phyloP scores from a whole-genome alignment of 2,113 vertebrate genomes.

The Daphoenositta chrysoptera region DNA sequence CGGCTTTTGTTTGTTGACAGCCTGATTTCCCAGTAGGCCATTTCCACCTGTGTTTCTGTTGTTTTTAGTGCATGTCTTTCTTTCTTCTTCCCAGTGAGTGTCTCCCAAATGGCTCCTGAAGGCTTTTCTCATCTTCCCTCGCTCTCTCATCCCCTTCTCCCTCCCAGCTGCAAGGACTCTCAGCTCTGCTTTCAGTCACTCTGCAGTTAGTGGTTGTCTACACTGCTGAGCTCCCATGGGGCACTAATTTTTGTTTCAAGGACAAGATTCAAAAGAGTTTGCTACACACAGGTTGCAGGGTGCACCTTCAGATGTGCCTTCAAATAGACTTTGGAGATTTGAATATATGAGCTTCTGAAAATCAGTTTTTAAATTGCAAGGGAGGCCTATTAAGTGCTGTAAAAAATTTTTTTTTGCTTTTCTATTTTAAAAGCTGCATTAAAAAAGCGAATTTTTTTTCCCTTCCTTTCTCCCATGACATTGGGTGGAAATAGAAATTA shows the following conservation, averaged over 20 bases:
- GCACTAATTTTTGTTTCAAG: conserved; percentile 77
- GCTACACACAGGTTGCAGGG: conserved; percentile 77
- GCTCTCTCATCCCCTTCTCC: conserved; percentile 78
- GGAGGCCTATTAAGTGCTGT: conserved; percentile 76
- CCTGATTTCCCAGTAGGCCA: conserved; percentile 81
- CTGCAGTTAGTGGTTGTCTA: conserved; percentile 77
- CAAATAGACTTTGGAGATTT: conserved; percentile 77
- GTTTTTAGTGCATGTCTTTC: conserved; percentile 74
- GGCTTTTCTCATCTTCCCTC: conserved; percentile 81
- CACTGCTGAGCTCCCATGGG: conserved; percentile 74
- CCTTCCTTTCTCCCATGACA: conserved; percentile 54
- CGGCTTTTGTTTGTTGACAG: conserved; percentile 84
- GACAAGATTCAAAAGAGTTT: conserved; percentile 79
- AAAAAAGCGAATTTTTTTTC: not conserved
- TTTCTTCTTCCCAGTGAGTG: conserved; percentile 72
- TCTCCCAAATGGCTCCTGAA: conserved; percentile 79
- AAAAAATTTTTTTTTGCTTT: conserved; percentile 40
- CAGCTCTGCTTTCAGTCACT: conserved; percentile 73
- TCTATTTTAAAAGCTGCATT: conserved; percentile 66
- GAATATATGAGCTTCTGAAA: conserved; percentile 76
- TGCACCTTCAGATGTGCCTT: conserved; percentile 77
- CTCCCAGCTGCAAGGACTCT: conserved; percentile 77
- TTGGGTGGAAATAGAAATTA: conserved; percentile 67
- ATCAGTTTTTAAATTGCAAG: conserved; percentile 73
- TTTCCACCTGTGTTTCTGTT: conserved; percentile 82